Conservation (phyloP, 2,888 invertebrate species). For the Elegia similella region DNA sequence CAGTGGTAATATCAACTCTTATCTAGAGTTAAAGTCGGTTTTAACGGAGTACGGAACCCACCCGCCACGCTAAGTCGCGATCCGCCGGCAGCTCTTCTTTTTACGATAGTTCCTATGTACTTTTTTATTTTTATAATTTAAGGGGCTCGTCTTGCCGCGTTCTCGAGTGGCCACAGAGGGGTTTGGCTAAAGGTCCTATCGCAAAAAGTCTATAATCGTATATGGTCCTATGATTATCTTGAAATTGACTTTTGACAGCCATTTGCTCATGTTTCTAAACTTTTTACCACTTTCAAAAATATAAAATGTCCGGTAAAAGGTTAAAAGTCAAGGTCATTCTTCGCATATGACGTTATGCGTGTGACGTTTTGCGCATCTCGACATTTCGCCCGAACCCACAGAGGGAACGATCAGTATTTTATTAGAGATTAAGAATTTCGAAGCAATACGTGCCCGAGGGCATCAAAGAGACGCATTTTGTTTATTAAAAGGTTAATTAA, state of each 20-base stretch:
- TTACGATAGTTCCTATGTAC: constrained; percentile 56
- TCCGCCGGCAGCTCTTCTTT: constrained; percentile 36
- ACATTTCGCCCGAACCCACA: constrained; percentile 24
- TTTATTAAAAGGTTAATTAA: constrained; percentile 43
- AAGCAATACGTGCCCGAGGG: constrained; percentile 57
- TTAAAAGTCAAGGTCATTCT: too few relatives aligned
- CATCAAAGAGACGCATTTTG: constrained; percentile 75
- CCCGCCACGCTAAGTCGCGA: constrained; percentile 49
- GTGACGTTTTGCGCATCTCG: too few relatives aligned
- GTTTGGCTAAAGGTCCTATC: too few relatives aligned
- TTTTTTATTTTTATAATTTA: constrained; percentile 33
- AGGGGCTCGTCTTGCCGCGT: constrained; percentile 51
- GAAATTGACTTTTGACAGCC: too few relatives aligned
- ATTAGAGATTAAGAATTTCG: constrained; percentile 44
- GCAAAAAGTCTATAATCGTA: too few relatives aligned
- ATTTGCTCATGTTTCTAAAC: too few relatives aligned
- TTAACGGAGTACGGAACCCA: constrained; percentile 25
- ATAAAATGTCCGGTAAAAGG: too few relatives aligned
- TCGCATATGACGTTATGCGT: too few relatives aligned
- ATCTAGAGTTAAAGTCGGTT: too few relatives aligned
- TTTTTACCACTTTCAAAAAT: too few relatives aligned
- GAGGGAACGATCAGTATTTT: constrained; percentile 52
- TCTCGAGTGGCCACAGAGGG: constrained; percentile 43
- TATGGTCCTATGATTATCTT: too few relatives aligned
- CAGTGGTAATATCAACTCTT: too few relatives aligned